phyloP scores from a whole-genome alignment of 2,888 invertebrate species.

The Conops quadrifasciatus region DNA sequence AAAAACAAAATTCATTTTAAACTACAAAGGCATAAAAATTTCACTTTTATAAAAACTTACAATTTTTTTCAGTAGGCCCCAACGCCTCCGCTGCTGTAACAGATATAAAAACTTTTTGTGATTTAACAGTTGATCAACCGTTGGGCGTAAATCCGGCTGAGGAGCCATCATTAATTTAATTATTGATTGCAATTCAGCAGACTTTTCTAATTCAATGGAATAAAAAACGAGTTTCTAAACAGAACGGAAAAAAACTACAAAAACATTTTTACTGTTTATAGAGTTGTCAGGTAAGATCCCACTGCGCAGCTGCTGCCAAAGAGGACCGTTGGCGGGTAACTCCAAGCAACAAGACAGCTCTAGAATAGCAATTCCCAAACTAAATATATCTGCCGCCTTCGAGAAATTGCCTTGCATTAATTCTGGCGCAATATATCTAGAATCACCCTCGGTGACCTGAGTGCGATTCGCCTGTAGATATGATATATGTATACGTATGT shows the following conservation, averaged over 20 bases:
- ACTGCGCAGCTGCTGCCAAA: conserved; percentile 74
- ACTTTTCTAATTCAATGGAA: conserved; percentile 59
- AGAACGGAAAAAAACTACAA: background rate
- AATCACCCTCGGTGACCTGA: conserved; percentile 76
- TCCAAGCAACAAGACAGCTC: conserved; percentile 77
- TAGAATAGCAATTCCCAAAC: conserved; percentile 76
- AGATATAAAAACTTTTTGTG: conserved; percentile 57
- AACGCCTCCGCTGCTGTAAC: conserved; percentile 55
- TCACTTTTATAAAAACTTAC: conserved; percentile 49
- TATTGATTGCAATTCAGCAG: conserved; percentile 67
- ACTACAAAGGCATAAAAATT: too few relatives aligned
- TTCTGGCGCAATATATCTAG: conserved; percentile 79
- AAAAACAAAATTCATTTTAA: conserved; percentile 10
- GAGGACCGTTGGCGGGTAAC: conserved; percentile 73
- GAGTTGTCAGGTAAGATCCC: conserved; percentile 68
- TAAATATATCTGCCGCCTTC: conserved; percentile 78
- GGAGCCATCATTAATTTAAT: conserved; percentile 70
- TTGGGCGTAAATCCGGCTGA: conserved; percentile 67
- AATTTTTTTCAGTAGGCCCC: conserved; percentile 53
- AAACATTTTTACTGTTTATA: conserved; percentile 58
- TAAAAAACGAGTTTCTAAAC: background rate
- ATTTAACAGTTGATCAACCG: conserved; percentile 67
- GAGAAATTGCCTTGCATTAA: conserved; percentile 73
- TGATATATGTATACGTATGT: background rate
- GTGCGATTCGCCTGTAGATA: conserved; percentile 65